Evolutionary conservation across 2,797 vertebrate genomes (phyloP), one percentile per base, ranked within the genome.

Genomic region (Rhinophrynus dorsalis): DNA sequence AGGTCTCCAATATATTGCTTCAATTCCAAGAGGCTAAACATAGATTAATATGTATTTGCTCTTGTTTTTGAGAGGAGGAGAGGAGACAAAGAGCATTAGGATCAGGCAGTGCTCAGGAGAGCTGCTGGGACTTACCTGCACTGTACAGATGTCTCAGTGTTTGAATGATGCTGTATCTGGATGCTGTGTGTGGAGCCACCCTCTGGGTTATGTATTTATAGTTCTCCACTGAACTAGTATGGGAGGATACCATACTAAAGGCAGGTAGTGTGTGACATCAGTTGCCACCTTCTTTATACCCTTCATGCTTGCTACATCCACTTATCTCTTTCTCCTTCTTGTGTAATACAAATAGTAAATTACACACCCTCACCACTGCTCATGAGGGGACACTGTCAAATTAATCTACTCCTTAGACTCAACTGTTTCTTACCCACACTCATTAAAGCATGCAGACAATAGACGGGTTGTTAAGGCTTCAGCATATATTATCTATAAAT

Each of bases 91-190:
- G n/a, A n/a, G n/a, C n/a, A n/a, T n/a, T n/a, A n/a, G n/a, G n/a
- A n/a, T n/a, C n/a, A n/a, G n/a, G n/a, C n/a, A n/a, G n/a, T n/a
- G n/a, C n/a, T n/a, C n/a, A n/a, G n/a, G n/a, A n/a, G n/a, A n/a
- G n/a, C n/a, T n/a, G n/a, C n/a, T 47, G 30, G 48, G 15, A 57
- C 68, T 64, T 63, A 71, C 68, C 54, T 61, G 57, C 55, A 13
- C 29, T 57, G 59, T 7, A 38, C 40, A 27, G 20, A 20, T 13
- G 7, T 47, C 30, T 38, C 27, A 26, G n/a, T 44, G 1, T 15
- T 5, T 20, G n/a, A 61, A 17, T 5, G 50, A 70, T 63, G 60
- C 51, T 48, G 12, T 35, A 5, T 5, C 45, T 24, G 5, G 45
- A 45, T 48, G 60, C 51, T 48, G 17, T 37, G 29, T 57, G 48